Evolutionary conservation across 1,140 invertebrate species (phyloP).

Genomic region (Drosophila erecta): DNA sequence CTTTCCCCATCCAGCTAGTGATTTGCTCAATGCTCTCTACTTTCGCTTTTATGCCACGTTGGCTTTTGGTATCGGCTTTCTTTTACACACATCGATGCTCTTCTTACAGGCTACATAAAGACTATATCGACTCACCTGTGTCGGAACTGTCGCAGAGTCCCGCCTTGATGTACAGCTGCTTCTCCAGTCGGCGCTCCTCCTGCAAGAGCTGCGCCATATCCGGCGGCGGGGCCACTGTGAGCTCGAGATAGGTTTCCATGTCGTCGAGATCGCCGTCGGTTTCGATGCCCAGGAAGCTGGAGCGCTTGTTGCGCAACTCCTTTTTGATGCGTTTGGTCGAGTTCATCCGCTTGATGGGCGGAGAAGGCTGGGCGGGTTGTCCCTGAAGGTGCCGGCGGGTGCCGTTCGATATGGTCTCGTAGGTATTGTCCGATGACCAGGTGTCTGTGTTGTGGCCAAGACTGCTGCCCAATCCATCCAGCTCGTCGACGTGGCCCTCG

Average conservation of each 20-base stretch:
- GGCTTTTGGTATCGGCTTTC: conserved; percentile 24
- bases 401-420: conserved; percentile 74
- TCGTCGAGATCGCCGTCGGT: conserved; percentile 87
- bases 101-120: not conserved
- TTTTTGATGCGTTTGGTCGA: conserved; percentile 94
- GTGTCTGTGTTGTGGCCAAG: conserved; percentile 59
- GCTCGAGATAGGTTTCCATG: conserved; percentile 88
- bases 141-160: conserved; percentile 86
- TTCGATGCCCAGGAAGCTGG: conserved; percentile 94
- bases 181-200: conserved; percentile 91
- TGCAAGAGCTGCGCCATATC: conserved; percentile 92
- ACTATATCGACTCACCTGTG: conserved; percentile 66
- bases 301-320: conserved; percentile 92
- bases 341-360: conserved; percentile 89
- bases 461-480: conserved; percentile 51
- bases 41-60: conserved; percentile 57
- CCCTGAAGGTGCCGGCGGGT: conserved; percentile 58
- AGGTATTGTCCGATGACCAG: conserved; percentile 79
- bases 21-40: conserved; percentile 34
- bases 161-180: conserved; percentile 88
- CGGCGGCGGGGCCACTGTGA: conserved; percentile 90
- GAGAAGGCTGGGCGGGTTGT: conserved; percentile 62
- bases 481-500: conserved; percentile 45
- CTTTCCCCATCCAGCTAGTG: conserved; percentile 1
- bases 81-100: not conserved